Base-by-base conservation (phyloP, 2,113 vertebrate genomes). In the Sula dactylatra region DNA sequence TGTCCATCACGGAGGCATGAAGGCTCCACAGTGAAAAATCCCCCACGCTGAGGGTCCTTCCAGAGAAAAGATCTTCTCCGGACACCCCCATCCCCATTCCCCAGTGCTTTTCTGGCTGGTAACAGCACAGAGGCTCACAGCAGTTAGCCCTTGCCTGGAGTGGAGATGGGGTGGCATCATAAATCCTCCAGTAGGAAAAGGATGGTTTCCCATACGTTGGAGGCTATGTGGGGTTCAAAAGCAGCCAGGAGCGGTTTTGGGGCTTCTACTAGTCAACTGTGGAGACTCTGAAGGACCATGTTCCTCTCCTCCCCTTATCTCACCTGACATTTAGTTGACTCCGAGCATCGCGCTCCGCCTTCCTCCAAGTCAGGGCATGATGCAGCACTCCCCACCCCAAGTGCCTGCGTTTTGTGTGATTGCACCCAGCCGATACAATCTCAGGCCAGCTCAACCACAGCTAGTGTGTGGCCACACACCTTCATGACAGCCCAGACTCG, bases 401-500 rank as follows among this genome's bases (percentile, higher is more conserved):
- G 9, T 2, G 6, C 61, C 34, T 16, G 59, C 2, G 2, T 19
- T 32, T 8, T 5, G 5, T 3, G 29, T 10, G 62, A 29, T 24
- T 15, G 42, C n/a, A 24, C 24, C 24, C 61, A 19, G 83, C 42
- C 13, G 42, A 11, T 13, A 7, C 0, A 5, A 16, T 4, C 24
- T 49, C 52, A 11, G 70, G 20, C 34, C 40, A 3, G 1, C 71
- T 49, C n/a, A 65, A 66, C 9, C 50, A 16, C 32, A 11, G 56
- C 25, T 2, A 4, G 17, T 0, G 13, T 7, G 34, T 16, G 40
- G 16, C 49, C 11, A 25, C 34, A 4, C 31, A 22, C 38, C 58
- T 20, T 26, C 27, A 10, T 11, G 0, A 12, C 36, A 4, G 7
- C 13, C 40, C 6, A 1, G 9, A 1, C 42, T 19, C 4, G 0